Evolutionary conservation across 2,888 invertebrate genomes (phyloP).

Genomic region (Eilema caniola): DNA sequence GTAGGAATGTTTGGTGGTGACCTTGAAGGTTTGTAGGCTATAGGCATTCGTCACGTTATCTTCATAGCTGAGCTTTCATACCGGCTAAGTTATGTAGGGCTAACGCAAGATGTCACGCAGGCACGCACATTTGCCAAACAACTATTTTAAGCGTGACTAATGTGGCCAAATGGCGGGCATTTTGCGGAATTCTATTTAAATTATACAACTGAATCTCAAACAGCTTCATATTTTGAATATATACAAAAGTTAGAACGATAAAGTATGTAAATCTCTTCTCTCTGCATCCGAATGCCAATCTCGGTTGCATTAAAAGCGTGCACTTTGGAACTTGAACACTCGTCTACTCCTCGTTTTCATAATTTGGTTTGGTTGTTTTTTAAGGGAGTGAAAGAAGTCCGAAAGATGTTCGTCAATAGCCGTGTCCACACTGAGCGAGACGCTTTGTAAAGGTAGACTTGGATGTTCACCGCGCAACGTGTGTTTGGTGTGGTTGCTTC

Average conservation of each 20-base stretch:
- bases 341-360: neutral
- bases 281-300: neutral
- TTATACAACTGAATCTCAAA: constrained; percentile 14
- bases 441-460: no score
- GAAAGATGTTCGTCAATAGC: no score
- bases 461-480: no score
- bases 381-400: no score
- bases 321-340: neutral
- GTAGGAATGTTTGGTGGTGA: constrained; percentile 38
- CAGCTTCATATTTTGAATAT: constrained; percentile 3
- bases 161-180: constrained; percentile 31
- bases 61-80: constrained; percentile 55
- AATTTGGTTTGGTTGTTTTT: neutral
- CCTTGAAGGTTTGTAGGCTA: constrained; percentile 55
- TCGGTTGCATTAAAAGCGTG: neutral
- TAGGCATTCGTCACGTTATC: constrained; percentile 67
- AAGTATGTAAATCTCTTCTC: neutral
- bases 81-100: constrained; percentile 50
- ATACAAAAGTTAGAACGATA: neutral
- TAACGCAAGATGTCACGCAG: constrained; percentile 59
- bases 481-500: no score
- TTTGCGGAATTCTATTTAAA: constrained; percentile 28
- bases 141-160: constrained; percentile 49
- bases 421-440: no score
- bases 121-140: constrained; percentile 63